Conservation (phyloP, 2,888 invertebrate genomes). For the Caenorhabditis becei region DNA sequence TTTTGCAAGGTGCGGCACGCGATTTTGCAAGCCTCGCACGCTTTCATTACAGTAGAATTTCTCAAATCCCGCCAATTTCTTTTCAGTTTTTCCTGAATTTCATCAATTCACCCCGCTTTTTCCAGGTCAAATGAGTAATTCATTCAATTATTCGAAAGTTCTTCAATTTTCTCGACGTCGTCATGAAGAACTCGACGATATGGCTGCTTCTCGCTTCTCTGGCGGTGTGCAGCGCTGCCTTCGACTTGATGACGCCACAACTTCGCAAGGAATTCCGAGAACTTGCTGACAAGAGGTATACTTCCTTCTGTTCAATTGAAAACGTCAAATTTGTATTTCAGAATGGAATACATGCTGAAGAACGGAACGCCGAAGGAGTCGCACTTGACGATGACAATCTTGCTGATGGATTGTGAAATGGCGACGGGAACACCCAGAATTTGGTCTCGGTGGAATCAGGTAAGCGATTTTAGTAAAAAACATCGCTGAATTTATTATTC, state of each 20-base stretch:
- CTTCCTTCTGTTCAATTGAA: not conserved
- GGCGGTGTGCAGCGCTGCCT: not conserved
- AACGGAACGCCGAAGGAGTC: not conserved
- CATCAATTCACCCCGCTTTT: not conserved
- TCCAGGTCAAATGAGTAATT: not conserved
- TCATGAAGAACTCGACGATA: conserved; percentile 15
- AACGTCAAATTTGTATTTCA: not conserved
- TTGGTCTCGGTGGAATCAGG: not conserved
- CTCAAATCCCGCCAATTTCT: not conserved
- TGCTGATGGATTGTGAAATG: conserved; percentile 82
- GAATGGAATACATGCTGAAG: conserved; percentile 25
- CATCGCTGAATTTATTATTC: not conserved
- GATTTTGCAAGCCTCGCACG: conserved; percentile 6
- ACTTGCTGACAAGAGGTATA: not conserved
- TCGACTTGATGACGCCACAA: not conserved
- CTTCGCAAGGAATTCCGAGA: conserved; percentile 10
- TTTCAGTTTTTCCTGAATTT: too few relatives aligned
- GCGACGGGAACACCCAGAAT: not conserved
- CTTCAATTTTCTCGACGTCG: not conserved
- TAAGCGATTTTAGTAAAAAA: not conserved
- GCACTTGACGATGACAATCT: conserved; percentile 88
- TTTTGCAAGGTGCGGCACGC: conserved; percentile 8
- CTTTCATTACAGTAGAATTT: not conserved
- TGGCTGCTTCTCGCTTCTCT: not conserved
- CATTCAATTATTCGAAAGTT: not conserved